These are phyloP conservation scores for Tetramorium bicarinatum DNA, from an alignment of 2,888 invertebrate genomes.

Conservation along the genomic window DNA sequence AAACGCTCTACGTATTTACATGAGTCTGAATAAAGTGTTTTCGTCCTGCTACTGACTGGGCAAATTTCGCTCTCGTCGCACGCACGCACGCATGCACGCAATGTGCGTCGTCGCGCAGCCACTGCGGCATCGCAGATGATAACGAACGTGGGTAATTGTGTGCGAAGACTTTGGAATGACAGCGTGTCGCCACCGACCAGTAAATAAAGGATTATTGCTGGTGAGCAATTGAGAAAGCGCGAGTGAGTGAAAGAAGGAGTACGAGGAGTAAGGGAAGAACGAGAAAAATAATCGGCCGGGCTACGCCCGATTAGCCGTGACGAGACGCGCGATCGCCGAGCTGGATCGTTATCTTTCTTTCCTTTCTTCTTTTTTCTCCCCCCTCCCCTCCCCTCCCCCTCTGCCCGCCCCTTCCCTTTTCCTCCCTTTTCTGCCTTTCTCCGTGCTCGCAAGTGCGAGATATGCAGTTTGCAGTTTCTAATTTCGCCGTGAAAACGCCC, in stretches of 20 bases:
- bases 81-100: background rate
- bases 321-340: constrained; percentile 10
- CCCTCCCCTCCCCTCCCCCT: background rate
- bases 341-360: constrained; percentile 16
- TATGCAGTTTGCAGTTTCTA: background rate
- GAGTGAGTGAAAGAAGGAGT: constrained; percentile 38
- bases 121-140: constrained; percentile 53
- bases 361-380: background rate
- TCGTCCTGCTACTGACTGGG: constrained; percentile 5
- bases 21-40: constrained; percentile 3
- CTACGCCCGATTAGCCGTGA: constrained; percentile 44
- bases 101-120: constrained; percentile 27
- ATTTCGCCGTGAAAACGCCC: constrained; percentile 11
- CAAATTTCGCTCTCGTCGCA: constrained; percentile 12
- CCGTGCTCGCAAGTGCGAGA: background rate
- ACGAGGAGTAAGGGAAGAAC: constrained; percentile 30
- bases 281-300: constrained; percentile 47
- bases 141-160: constrained; percentile 62
- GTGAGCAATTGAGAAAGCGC: constrained; percentile 40
- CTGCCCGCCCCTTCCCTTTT: background rate
- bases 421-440: constrained; percentile 14
- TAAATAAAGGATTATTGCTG: constrained; percentile 59
- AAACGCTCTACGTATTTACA: constrained; percentile 11
- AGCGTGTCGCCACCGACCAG: constrained; percentile 38
- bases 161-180: constrained; percentile 58